These are phyloP conservation scores for Clunio marinus DNA, from an alignment of 2,888 invertebrate genomes.

Conservation along the genomic window DNA sequence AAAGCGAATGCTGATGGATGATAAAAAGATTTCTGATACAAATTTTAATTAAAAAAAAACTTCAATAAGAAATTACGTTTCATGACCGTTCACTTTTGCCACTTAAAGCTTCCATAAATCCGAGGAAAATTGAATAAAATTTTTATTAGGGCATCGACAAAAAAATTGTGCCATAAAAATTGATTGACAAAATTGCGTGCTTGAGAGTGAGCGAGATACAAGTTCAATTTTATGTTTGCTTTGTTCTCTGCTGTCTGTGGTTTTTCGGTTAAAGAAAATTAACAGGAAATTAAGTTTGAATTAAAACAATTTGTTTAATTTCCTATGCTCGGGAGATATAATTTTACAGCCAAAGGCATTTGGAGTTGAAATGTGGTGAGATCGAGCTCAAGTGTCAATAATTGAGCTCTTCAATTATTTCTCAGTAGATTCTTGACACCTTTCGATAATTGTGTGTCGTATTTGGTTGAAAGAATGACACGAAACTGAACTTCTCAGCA, in stretches of 20 bases:
- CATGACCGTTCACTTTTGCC: too few species aligned
- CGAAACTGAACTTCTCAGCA: too few species aligned
- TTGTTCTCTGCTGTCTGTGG: slow-evolving; percentile 13
- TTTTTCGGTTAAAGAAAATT: slow-evolving; percentile 23
- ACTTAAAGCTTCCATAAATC: neutral
- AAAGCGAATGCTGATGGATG: neutral
- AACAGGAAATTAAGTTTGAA: slow-evolving; percentile 39
- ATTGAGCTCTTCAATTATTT: slow-evolving; percentile 29
- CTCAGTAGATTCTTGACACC: slow-evolving; percentile 21
- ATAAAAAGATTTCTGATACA: slow-evolving; percentile 9
- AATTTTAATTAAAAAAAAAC: slow-evolving; percentile 20
- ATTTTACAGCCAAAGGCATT: slow-evolving; percentile 2
- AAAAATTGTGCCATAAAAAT: slow-evolving; percentile 25
- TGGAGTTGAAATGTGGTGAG: neutral
- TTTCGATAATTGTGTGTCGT: neutral
- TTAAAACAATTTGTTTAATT: slow-evolving; percentile 37
- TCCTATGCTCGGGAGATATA: slow-evolving; percentile 23
- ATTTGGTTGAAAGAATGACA: too few species aligned
- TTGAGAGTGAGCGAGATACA: neutral
- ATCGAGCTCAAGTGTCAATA: slow-evolving; percentile 35
- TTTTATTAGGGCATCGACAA: neutral
- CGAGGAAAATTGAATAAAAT: slow-evolving; percentile 24
- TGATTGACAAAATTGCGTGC: slow-evolving; percentile 38
- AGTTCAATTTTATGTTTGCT: slow-evolving; percentile 20
- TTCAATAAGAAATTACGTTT: too few species aligned